phyloP scores from a whole-genome alignment of 1,140 invertebrate species.

The Plectrocnemia conspersa region DNA sequence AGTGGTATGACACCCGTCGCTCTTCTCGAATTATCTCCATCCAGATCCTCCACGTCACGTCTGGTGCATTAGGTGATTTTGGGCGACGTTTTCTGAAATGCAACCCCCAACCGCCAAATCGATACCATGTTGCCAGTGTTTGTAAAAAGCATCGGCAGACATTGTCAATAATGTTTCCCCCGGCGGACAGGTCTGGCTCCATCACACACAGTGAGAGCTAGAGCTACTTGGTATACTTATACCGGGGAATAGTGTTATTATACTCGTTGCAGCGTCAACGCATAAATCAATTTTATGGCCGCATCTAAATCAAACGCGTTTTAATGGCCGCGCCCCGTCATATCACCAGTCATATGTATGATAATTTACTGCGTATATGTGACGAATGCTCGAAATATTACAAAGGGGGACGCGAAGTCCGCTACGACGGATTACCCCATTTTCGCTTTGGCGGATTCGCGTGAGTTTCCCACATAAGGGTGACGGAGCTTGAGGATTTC shows the following conservation, averaged over 20 bases:
- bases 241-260: constrained; percentile 30
- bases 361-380: constrained; percentile 54
- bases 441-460: no score
- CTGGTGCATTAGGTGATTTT: background rate
- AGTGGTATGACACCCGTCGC: background rate
- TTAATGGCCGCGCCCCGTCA: constrained; percentile 54
- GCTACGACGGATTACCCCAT: no score
- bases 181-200: constrained; percentile 15
- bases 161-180: constrained; percentile 29
- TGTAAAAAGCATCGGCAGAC: constrained; percentile 1
- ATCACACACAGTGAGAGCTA: background rate
- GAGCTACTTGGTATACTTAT: background rate
- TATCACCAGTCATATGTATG: constrained; percentile 52
- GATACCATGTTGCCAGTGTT: background rate
- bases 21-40: background rate
- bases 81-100: background rate
- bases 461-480: no score
- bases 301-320: constrained; percentile 55
- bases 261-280: constrained; percentile 31
- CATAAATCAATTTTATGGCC: constrained; percentile 56
- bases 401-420: no score
- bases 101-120: background rate
- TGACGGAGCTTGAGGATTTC: no score
- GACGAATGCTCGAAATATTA: constrained; percentile 54
- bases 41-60: background rate